phyloP scores from a whole-genome alignment of 1,140 invertebrate species.

The Drosophila baimaii region DNA sequence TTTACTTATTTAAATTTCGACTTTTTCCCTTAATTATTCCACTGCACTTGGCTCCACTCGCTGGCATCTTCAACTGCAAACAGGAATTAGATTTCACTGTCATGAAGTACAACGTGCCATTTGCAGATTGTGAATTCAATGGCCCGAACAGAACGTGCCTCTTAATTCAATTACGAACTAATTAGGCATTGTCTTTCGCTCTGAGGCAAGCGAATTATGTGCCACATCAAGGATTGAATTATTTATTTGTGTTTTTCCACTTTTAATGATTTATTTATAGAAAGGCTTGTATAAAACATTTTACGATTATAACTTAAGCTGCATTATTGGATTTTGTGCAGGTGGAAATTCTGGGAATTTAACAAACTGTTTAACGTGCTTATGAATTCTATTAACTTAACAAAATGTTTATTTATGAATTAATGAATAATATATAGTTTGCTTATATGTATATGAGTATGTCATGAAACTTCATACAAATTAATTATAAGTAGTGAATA shows the following conservation, averaged over 20 bases:
- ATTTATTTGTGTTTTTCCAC: neutral
- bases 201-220: neutral
- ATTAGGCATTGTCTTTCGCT: constrained; percentile 18
- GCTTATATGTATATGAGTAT: too few species aligned
- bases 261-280: constrained; percentile 2
- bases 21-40: neutral
- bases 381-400: neutral
- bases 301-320: neutral
- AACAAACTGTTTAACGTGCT: too few species aligned
- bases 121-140: constrained; percentile 6
- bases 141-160: constrained; percentile 20
- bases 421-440: neutral
- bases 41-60: constrained; percentile 1
- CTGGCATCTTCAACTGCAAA: constrained; percentile 2
- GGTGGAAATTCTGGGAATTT: neutral
- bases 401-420: neutral
- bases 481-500: too few species aligned
- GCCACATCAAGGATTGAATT: neutral
- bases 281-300: neutral
- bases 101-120: constrained; percentile 43
- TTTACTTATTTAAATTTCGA: neutral
- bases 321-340: neutral
- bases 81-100: constrained; percentile 23
- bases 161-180: constrained; percentile 19
- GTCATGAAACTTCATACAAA: too few species aligned